Evolutionary conservation across 1,140 invertebrate species (phyloP).

Genomic region (Neoseiulus cucumeris): DNA sequence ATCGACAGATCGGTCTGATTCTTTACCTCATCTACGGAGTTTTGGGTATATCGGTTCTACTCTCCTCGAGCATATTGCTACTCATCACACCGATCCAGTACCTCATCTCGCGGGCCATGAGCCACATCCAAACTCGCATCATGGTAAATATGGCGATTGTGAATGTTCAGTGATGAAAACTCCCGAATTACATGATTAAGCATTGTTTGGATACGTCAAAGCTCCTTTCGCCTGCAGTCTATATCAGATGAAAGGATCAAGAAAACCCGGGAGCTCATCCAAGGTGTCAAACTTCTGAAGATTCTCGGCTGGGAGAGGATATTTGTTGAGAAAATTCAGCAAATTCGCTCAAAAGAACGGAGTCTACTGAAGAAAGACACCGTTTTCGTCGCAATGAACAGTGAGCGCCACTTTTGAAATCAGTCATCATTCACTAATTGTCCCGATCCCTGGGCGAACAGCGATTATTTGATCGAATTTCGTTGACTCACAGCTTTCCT

Average conservation of each 20-base stretch:
- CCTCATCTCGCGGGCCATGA: slow-evolving; percentile 43
- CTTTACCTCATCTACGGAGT: slow-evolving; percentile 3
- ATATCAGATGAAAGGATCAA: slow-evolving; percentile 49
- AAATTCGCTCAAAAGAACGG: slow-evolving; percentile 45
- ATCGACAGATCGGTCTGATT: not conserved
- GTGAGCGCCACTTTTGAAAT: slow-evolving; percentile 22
- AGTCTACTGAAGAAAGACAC: slow-evolving; percentile 39
- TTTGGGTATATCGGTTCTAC: not conserved
- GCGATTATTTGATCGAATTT: too few species aligned
- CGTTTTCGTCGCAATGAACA: slow-evolving; percentile 21
- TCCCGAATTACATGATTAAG: not conserved
- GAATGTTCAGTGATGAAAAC: not conserved
- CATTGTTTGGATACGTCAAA: not conserved
- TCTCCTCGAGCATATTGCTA: slow-evolving; percentile 36
- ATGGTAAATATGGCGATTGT: slow-evolving; percentile 33
- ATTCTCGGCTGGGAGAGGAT: slow-evolving; percentile 57
- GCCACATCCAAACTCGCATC: slow-evolving; percentile 40
- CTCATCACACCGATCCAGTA: slow-evolving; percentile 49
- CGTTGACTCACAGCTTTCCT: slow-evolving; percentile 36
- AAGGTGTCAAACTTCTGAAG: slow-evolving; percentile 59
- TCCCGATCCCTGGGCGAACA: too few species aligned
- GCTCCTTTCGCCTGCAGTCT: slow-evolving; percentile 28
- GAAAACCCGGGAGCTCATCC: slow-evolving; percentile 52
- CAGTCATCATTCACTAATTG: slow-evolving; percentile 28
- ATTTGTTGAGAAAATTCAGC: slow-evolving; percentile 43